Base-by-base conservation (phyloP, 2,797 vertebrate genomes). In the Echeneis naucrates region DNA sequence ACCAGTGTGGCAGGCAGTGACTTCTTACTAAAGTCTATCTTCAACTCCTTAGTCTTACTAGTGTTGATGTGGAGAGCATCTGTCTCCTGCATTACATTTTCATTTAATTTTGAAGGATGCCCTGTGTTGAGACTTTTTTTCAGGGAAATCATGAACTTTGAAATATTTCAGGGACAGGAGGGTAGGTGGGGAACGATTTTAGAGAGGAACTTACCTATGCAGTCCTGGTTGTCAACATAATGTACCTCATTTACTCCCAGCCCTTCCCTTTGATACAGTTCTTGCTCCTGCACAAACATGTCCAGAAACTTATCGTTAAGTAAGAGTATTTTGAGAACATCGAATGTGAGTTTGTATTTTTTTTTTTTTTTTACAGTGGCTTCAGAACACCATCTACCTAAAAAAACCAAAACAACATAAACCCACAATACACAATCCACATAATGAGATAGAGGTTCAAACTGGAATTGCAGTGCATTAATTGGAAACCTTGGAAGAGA, bases 151-250 rank as follows among this genome's bases (percentile, higher is more conserved):
- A 32, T 13, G 11, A 59, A 44, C 19, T 62, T 68, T 68, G 45
- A 27, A 47, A 35, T 68, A 48, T 64, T 45, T 27, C 13, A 55
- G 27, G 50, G 16, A 47, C 12, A 62, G n/a, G 27, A 50, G 4
- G 17, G 24, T 13, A 7, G 12, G 12, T 42, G 54, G 21, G 24
- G 12, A 50, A 47, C n/a, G 27, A 8, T 50, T 53, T 26, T 26
- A 42, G 1, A 38, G 8, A 61, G 27, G 17, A 65, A 57, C 94
- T 56, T 85, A 99, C 98, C 97, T 91, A 99, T 99, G 66, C 98
- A 99, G 87, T 99, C 98, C 87, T 99, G 98, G 89, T 99, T 99
- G 93, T 99, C 98, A 52, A 99, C 97, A 42, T 99, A 99, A 85
- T 95, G 97, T 24, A 99, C 98, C 93, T 99, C 98, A 87, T 97